Conservation (phyloP, 2,888 invertebrate species). For the Sarcophaga carnaria region DNA sequence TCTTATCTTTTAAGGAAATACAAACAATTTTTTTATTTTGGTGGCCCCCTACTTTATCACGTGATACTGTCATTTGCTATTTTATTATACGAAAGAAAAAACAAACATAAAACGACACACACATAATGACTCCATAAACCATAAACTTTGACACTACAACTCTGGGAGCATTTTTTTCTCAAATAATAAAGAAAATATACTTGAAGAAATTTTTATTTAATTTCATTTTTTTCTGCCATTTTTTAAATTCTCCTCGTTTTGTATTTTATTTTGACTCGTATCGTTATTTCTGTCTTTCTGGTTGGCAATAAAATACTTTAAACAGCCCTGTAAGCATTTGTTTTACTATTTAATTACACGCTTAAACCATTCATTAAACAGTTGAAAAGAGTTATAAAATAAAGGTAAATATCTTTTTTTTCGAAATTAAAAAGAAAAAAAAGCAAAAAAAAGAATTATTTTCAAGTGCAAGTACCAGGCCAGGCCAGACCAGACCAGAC, state of each 20-base stretch:
- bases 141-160: not conserved
- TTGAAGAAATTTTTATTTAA: not conserved
- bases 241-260: not conserved
- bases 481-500: too few relatives aligned
- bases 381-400: conserved; percentile 22
- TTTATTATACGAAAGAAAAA: not conserved
- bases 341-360: conserved; percentile 38
- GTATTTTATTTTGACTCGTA: not conserved
- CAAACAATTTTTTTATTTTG: not conserved
- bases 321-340: not conserved
- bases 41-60: not conserved
- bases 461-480: too few relatives aligned
- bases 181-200: not conserved
- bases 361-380: conserved; percentile 36
- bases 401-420: not conserved
- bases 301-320: conserved; percentile 27
- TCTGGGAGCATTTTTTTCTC: not conserved
- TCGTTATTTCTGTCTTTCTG: too few relatives aligned
- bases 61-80: not conserved
- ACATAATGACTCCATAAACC: not conserved
- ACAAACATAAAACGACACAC: not conserved
- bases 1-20: not conserved
- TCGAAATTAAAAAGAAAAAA: not conserved
- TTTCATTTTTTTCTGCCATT: not conserved
- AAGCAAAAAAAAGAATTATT: not conserved